Evolutionary conservation across 2,797 vertebrate genomes (phyloP), one percentile per base, ranked within the genome.

Genomic region (Cyclopterus lumpus): DNA sequence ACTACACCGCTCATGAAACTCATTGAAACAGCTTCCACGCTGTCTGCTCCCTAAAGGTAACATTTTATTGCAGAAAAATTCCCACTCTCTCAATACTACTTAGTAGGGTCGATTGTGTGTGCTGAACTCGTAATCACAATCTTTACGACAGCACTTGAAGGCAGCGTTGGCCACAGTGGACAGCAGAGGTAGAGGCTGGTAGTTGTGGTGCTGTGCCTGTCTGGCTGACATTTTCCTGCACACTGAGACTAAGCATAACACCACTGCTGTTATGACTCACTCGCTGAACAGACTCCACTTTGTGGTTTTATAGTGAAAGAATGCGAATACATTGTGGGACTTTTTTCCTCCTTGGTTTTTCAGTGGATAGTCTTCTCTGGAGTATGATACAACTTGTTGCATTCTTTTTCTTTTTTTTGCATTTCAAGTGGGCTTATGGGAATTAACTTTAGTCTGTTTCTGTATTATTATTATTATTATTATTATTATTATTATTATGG

Each of bases 241-340:
- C 86, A 86, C 84, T 83, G 90, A 93, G 87, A 91, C 91, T 86
- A 90, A 92, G 93, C 93, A 93, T 85, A 93, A 94, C 91, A 93
- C 90, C 83, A 85, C 77, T 87, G 89, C 89, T 93, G 83, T 90
- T 92, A 91, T 93, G 93, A 94, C 89, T 93, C 93, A 93, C 81
- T 84, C 79, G 22, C 86, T 90, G 89, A 93, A 94, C 93, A 94
- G 91, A 90, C 92, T 91, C 86, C 90, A 90, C 92, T 94, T 90
- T 94, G 92, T 94, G 92, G 91, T 91, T 93, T 93, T 91, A 92
- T 92, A 86, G 86, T 79, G 87, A 90, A 93, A 93, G 92, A 92
- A 94, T 91, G 88, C 28, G 58, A 91, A 89, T 85, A 90, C 84
- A 86, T 89, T 89, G 81, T 91, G 85, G 83, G 73, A 66, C 66